These are phyloP conservation scores for Kuschelorhynchus macadamiae DNA, from an alignment of 2,888 invertebrate species.

Conservation along the genomic window DNA sequence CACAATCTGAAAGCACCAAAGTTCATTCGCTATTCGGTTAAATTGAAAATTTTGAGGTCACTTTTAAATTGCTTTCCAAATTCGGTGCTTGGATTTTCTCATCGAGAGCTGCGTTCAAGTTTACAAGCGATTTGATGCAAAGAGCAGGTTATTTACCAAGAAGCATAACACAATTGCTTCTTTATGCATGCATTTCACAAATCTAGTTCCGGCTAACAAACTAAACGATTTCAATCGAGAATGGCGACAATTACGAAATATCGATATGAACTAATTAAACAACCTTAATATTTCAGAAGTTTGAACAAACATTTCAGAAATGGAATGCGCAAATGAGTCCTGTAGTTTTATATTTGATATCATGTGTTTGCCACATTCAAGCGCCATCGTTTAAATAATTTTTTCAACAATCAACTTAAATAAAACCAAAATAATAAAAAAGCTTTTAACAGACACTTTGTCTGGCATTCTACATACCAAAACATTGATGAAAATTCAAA, in stretches of 20 bases:
- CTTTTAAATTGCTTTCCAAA: conserved; percentile 5
- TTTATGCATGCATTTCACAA: not conserved
- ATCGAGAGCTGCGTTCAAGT: conserved; percentile 1
- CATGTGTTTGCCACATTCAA: too few species aligned
- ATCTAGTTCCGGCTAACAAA: conserved; percentile 1
- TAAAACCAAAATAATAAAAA: too few species aligned
- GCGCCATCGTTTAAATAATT: not conserved
- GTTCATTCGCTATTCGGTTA: not conserved
- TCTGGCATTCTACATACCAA: conserved; percentile 1
- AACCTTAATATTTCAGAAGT: too few species aligned
- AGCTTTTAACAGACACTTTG: not conserved
- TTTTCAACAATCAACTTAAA: not conserved
- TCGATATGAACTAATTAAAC: not conserved
- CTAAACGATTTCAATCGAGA: not conserved
- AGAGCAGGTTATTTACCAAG: too few species aligned
- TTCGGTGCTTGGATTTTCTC: not conserved
- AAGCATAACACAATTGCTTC: too few species aligned
- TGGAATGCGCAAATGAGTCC: not conserved
- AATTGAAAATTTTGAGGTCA: conserved; percentile 1
- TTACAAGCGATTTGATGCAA: conserved; percentile 4
- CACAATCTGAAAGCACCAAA: conserved; percentile 2
- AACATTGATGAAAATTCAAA: not conserved
- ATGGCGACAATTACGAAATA: conserved; percentile 4
- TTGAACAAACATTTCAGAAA: not conserved
- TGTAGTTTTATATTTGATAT: not conserved